Conservation (phyloP, 1,140 invertebrate species). For the Aradophagus sp. region DNA sequence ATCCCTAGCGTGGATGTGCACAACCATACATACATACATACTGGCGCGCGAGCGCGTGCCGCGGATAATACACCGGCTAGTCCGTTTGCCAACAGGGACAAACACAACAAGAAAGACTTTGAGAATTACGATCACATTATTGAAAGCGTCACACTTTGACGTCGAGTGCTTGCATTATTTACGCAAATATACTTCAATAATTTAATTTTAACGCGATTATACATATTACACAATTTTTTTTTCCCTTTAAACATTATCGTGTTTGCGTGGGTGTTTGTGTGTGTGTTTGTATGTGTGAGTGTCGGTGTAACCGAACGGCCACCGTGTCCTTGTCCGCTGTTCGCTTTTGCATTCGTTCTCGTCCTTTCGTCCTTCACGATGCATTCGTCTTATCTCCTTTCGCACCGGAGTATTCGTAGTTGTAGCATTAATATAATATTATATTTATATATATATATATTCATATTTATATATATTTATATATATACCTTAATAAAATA, state of each 20-base stretch:
- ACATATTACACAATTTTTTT: constrained; percentile 64
- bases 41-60: constrained; percentile 19
- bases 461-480: constrained; percentile 7
- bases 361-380: neutral
- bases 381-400: constrained; percentile 45
- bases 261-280: constrained; percentile 11
- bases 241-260: constrained; percentile 10
- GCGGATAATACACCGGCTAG: constrained; percentile 15
- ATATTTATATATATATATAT: constrained; percentile 43
- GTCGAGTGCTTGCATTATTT: constrained; percentile 58
- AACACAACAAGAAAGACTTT: constrained; percentile 59
- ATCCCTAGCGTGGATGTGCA: too few relatives aligned
- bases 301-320: neutral
- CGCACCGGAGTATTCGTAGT: constrained; percentile 72
- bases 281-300: constrained; percentile 4
- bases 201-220: constrained; percentile 70
- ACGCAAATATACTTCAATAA: constrained; percentile 63
- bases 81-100: constrained; percentile 34
- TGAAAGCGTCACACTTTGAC: constrained; percentile 57
- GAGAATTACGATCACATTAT: constrained; percentile 65
- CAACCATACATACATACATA: constrained; percentile 20
- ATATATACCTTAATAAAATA: constrained; percentile 74
- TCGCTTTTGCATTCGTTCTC: neutral
- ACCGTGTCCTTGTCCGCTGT: constrained; percentile 4
- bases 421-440: constrained; percentile 70